Evolutionary conservation across 2,797 vertebrate genomes (phyloP), one percentile per base, ranked within the genome.

Genomic region (Anomalospiza imberbis): DNA sequence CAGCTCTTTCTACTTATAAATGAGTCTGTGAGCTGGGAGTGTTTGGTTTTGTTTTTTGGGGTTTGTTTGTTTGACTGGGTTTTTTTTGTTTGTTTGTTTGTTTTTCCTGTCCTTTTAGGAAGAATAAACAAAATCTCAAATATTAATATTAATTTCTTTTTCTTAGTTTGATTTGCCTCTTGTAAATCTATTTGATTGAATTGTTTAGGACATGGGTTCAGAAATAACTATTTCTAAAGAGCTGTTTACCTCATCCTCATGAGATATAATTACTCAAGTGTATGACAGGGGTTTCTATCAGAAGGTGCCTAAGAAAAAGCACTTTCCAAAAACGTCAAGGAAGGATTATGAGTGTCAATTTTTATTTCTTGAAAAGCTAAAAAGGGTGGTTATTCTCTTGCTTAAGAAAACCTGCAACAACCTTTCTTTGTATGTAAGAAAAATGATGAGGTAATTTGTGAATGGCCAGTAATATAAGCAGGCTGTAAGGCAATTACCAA

Each of bases 401-500:
- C 62, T 91, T n/a, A 45, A 54, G 36, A 63, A 68, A 47, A 1
- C 8, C 21, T 17, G 21, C 54, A 90, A 6, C 28, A 34, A 3
- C 5, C 4, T 6, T 60, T 28, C 34, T 18, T 71, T n/a, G 5
- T 36, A 19, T 8, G 40, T 44, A 77, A 75, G 20, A 31, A 47
- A 65, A 94, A 62, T 32, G 7, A 71, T 71, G 68, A 77, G 31
- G 21, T 77, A 34, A 62, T 85, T 88, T 95, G 57, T 12, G 75
- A 83, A 83, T 72, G 24, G 29, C 16, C n/a, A 45, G 19, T 68
- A n/a, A 36, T 22, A 51, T 4, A 47, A 58, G 67, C 34, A 74
- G 73, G 15, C 26, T 77, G 20, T 50, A 74, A 65, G 22, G 44
- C 15, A 45, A 53, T 89, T 85, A 32, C 14, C 34, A 51, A 55